A percentile compares a stretch with the other conserved stretches of the same genome.
phyloP scores from a whole-genome alignment of 2,888 invertebrate species.

The Steinernema carpocapsae region DNA sequence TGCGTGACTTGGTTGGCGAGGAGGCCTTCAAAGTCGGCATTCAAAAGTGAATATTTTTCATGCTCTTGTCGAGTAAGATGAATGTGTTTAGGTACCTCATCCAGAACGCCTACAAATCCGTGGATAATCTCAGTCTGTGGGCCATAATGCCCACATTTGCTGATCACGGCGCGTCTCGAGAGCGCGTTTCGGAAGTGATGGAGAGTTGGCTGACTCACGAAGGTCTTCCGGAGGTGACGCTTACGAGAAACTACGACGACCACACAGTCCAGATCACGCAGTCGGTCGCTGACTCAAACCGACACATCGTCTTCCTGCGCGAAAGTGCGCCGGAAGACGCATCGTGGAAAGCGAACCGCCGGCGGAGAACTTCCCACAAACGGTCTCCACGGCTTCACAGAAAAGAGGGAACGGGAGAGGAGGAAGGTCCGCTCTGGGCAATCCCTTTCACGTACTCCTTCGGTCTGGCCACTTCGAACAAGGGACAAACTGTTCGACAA shows the following conservation, averaged over 20 bases:
- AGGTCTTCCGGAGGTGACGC: conserved; percentile 64
- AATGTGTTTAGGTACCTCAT: conserved; percentile 48
- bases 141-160: conserved; percentile 59
- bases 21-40: conserved; percentile 60
- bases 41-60: conserved; percentile 13
- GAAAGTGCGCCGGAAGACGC: conserved; percentile 11
- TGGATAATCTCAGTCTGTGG: conserved; percentile 58
- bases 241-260: conserved; percentile 65
- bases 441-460: conserved; percentile 66
- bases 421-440: conserved; percentile 59
- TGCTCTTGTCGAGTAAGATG: conserved; percentile 6
- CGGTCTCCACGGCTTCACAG: neutral
- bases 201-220: conserved; percentile 65
- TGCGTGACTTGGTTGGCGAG: conserved; percentile 61
- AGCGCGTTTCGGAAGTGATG: conserved; percentile 54
- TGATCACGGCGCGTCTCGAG: conserved; percentile 64
- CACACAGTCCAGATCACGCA: conserved; percentile 55
- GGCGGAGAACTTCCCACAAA: too few relatives aligned
- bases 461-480: conserved; percentile 58
- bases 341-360: conserved; percentile 1
- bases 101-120: conserved; percentile 59
- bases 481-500: conserved; percentile 64
- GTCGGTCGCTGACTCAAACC: conserved; percentile 47
- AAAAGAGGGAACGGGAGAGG: conserved; percentile 36
- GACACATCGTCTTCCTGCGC: conserved; percentile 50